A percentile compares a stretch with the other conserved stretches of the same genome.
phyloP scores from a whole-genome alignment of 1,140 invertebrate species.

The Platorchestia sp. region DNA sequence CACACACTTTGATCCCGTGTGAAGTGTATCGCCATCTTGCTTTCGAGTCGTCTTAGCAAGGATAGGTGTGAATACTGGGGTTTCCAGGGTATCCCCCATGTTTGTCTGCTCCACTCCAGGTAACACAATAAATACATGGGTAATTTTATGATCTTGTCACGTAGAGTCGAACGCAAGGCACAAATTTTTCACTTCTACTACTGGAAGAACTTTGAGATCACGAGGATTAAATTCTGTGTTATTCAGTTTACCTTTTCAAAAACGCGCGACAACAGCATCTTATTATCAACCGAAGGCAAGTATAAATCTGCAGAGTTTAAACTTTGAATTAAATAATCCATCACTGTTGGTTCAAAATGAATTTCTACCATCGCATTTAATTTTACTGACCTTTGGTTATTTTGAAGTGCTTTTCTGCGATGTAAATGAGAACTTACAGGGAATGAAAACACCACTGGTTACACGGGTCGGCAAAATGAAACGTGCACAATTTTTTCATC shows the following conservation, averaged over 20 bases:
- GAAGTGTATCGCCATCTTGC: constrained; percentile 30
- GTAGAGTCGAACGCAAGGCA: neutral
- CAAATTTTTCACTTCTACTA: neutral
- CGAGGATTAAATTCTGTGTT: neutral
- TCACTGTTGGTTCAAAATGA: neutral
- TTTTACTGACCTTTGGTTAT: neutral
- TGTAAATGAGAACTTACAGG: neutral
- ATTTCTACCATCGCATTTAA: neutral
- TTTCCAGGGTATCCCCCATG: neutral
- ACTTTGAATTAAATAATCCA: neutral
- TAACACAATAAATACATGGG: neutral
- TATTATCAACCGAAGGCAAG: neutral
- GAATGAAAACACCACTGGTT: neutral
- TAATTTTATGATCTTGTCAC: neutral
- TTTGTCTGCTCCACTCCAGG: neutral
- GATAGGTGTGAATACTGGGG: neutral
- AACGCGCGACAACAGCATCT: neutral
- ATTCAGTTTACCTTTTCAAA: neutral
- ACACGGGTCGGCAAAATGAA: neutral
- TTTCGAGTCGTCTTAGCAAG: neutral
- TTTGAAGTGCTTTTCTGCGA: no score
- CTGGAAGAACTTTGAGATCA: neutral
- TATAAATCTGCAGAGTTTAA: neutral
- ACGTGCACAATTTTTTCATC: neutral
- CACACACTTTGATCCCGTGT: constrained; percentile 30